Percentiles rank a stretch among this genome's conserved stretches.
Conservation (phyloP, 2,888 invertebrate species). For the Ctenicera cuprea region DNA sequence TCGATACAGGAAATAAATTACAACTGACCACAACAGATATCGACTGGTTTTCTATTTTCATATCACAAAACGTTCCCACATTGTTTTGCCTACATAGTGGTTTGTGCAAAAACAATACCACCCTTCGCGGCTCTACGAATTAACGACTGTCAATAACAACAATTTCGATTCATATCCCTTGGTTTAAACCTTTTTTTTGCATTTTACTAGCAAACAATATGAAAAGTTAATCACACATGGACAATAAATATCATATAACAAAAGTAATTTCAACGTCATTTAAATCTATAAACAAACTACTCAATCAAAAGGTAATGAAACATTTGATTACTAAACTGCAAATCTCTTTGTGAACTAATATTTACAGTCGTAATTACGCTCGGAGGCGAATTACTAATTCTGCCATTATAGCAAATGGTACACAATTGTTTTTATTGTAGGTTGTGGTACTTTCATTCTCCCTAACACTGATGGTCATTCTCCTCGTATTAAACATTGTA, state of each 20-base stretch:
- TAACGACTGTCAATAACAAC: neutral
- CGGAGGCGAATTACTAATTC: conserved; percentile 37
- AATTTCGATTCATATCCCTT: conserved; percentile 11
- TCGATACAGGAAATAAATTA: no score
- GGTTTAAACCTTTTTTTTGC: conserved; percentile 12
- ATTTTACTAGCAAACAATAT: conserved; percentile 34
- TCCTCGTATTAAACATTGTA: no score
- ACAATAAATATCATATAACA: conserved; percentile 40
- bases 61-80: no score
- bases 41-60: no score
- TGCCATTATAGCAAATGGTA: conserved; percentile 30
- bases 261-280: conserved; percentile 43
- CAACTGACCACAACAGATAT: no score
- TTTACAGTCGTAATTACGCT: conserved; percentile 38
- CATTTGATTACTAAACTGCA: conserved; percentile 41
- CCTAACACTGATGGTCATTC: neutral
- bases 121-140: no score
- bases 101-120: no score
- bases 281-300: conserved; percentile 40
- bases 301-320: conserved; percentile 41
- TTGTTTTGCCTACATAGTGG: no score
- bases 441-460: conserved; percentile 14
- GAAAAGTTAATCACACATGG: conserved; percentile 40
- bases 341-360: conserved; percentile 36
- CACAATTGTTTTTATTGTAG: conserved; percentile 29